Base-by-base conservation (phyloP, 2,888 invertebrate genomes). In the Polyommatus iphigenia region DNA sequence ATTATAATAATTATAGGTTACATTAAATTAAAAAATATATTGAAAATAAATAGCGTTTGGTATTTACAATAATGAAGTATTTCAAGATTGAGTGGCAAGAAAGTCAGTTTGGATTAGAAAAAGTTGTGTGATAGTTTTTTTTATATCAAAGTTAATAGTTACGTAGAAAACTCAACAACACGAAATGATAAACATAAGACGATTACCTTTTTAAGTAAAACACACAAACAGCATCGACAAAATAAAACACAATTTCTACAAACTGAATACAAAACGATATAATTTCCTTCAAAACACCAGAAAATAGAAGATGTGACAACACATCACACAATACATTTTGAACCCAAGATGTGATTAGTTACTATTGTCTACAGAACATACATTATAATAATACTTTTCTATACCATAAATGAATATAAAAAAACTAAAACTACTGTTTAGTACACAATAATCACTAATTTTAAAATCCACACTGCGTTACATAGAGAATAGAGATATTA, bases 201-300 rank as follows among this genome's bases (percentile, higher is more conserved):
- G 15, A 32, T 67, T 67, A 67, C 67, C 67, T 67, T 67, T 67
- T 32, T 18, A 32, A 29, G 29, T 15, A 29, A 67, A 24, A 67
- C 67, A 62, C 29, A 15, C 15, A 29, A 6, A 29, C 32, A 15
- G 67, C 29, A 67, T 29, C 29, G 29, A 67, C 29, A 32, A 67
- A 67, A 67, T 67, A 67, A 67, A 67, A 67, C 67, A 67, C 67
- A 29, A 15, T 62, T 13, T 32, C 15, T 67, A 32, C 29, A 32
- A 67, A 67, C 5, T 29, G 15, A 67, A 32, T 67, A 67, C 29
- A 67, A 67, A 29, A 32, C 32, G 15, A 29, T 67, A 67, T 67
- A 67, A 67, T 62, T 67, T 67, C 10, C 29, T 29, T 24, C 67
- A 18, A 67, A 67, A 67, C 62, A 67, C 67, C 67, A 67, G 15